Conservation (phyloP, 2,797 vertebrate genomes). For the Peromyscus aztecus region DNA sequence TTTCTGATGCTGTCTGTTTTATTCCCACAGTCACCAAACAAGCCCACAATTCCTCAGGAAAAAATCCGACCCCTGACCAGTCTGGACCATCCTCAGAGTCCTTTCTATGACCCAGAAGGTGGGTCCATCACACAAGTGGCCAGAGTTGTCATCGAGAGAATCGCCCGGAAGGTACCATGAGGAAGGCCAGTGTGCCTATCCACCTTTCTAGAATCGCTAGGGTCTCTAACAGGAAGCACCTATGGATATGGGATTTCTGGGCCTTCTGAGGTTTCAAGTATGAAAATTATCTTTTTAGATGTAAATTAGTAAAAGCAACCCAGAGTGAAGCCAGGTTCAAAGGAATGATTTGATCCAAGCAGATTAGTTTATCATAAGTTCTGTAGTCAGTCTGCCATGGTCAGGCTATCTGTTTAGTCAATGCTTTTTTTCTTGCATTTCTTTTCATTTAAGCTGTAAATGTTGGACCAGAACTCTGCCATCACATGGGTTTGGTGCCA, state of each 20-base stretch:
- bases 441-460: constrained; percentile 11
- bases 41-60: constrained; percentile 93
- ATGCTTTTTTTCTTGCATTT: background rate
- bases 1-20: background rate
- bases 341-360: background rate
- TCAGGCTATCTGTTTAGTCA: background rate
- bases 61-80: constrained; percentile 99
- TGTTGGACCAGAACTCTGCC: background rate
- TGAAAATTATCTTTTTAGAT: background rate
- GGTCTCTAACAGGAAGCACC: background rate
- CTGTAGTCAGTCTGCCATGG: background rate
- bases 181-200: background rate
- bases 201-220: background rate
- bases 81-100: constrained; percentile 97
- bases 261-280: background rate
- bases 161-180: constrained; percentile 96
- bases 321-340: background rate
- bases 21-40: constrained; percentile 94
- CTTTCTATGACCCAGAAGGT: constrained; percentile 98
- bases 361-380: background rate
- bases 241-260: background rate
- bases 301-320: constrained; percentile 49
- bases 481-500: background rate
- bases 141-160: constrained; percentile 96
- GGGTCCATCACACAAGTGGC: constrained; percentile 97